Evolutionary conservation across 2,888 invertebrate species (phyloP).

Genomic region (Adineta ricciae): DNA sequence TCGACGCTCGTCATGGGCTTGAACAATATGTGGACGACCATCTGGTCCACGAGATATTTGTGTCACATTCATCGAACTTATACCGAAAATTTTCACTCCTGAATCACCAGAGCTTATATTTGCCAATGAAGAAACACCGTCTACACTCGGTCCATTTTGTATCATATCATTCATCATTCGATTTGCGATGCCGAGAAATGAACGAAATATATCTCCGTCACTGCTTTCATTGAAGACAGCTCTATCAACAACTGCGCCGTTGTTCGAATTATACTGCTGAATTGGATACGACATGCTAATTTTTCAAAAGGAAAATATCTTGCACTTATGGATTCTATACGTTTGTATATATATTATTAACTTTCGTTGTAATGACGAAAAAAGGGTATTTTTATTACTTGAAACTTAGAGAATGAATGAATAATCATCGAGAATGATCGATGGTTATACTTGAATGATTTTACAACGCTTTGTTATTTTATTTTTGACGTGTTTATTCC

Average conservation of each 20-base stretch:
- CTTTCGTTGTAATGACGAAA: no score
- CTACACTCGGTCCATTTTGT: background rate
- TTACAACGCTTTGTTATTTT: background rate
- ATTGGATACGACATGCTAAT: background rate
- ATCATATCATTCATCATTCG: background rate
- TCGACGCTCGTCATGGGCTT: constrained; percentile 12
- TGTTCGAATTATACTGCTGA: background rate
- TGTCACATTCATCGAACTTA: constrained; percentile 14
- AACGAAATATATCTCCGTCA: background rate
- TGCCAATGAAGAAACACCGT: background rate
- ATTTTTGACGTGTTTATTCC: background rate
- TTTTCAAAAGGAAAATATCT: background rate
- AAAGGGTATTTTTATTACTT: no score
- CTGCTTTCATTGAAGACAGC: background rate
- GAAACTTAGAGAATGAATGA: no score
- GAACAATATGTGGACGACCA: background rate
- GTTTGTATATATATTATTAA: background rate
- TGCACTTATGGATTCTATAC: background rate
- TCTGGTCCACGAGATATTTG: background rate
- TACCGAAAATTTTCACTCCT: background rate
- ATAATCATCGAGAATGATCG: background rate
- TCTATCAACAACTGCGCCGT: background rate
- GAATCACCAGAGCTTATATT: background rate
- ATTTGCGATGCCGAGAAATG: background rate
- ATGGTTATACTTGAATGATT: background rate